These are phyloP conservation scores for Pseudonaja textilis DNA, from an alignment of 2,113 vertebrate genomes.

Conservation along the genomic window DNA sequence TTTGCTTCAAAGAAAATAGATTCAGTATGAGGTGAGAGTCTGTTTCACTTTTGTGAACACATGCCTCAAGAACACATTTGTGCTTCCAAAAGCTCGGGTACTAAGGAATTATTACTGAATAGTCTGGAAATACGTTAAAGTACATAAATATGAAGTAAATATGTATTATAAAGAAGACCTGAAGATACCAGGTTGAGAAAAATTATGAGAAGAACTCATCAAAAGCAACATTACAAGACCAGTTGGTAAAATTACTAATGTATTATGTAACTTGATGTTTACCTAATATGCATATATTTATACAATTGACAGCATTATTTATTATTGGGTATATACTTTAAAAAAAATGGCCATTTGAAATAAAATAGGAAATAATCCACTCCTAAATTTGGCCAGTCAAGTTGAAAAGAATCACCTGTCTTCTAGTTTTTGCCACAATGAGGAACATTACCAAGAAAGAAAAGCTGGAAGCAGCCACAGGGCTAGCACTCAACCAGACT, in stretches of 20 bases:
- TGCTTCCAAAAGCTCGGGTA: background rate
- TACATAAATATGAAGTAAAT: background rate
- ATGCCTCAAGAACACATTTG: background rate
- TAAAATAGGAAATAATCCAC: background rate
- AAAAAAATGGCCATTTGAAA: background rate
- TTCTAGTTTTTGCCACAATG: slow-evolving; percentile 75
- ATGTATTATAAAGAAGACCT: background rate
- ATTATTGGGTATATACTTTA: background rate
- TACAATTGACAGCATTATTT: background rate
- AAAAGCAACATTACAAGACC: background rate
- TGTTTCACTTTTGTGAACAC: background rate
- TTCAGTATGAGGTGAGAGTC: background rate
- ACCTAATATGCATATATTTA: background rate
- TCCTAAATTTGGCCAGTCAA: background rate
- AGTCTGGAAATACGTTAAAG: background rate
- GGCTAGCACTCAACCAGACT: slow-evolving; percentile 61
- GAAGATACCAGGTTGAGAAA: background rate
- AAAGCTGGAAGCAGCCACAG: slow-evolving; percentile 66
- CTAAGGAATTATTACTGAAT: background rate
- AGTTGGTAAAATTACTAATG: background rate
- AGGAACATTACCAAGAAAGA: slow-evolving; percentile 64
- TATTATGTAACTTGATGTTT: background rate
- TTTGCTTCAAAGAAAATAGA: background rate
- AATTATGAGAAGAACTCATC: background rate
- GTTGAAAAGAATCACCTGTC: background rate